Percentiles rank a stretch among this genome's conserved stretches.
Evolutionary conservation across 2,797 vertebrate species (phyloP).

Genomic region (Apodemus agrarius): DNA sequence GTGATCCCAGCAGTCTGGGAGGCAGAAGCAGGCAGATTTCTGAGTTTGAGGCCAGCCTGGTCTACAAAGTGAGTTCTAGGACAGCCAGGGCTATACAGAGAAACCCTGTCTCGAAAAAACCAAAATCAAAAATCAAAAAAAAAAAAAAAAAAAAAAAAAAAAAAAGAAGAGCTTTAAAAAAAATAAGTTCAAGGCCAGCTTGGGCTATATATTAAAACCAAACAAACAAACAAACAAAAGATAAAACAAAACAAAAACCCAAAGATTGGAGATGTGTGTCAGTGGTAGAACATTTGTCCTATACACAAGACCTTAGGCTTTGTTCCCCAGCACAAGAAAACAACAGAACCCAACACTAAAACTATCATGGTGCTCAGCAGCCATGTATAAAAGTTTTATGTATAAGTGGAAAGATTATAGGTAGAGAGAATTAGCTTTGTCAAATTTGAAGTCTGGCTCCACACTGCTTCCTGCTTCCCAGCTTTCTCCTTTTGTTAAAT

Average conservation of each 20-base stretch:
- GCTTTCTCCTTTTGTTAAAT: neutral
- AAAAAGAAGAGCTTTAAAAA: too few relatives aligned
- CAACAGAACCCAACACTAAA: neutral
- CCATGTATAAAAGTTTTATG: neutral
- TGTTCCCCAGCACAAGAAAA: neutral
- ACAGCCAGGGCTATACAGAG: too few relatives aligned
- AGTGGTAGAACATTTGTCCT: too few relatives aligned
- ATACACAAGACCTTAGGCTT: neutral
- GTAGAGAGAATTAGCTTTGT: neutral
- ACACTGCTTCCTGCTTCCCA: neutral
- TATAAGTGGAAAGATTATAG: too few relatives aligned
- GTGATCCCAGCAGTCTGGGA: too few relatives aligned
- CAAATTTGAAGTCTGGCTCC: neutral
- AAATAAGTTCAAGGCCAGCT: neutral
- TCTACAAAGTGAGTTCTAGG: too few relatives aligned
- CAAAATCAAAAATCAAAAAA: too few relatives aligned
- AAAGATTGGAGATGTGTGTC: neutral
- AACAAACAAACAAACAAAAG: neutral
- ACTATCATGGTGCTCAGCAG: neutral
- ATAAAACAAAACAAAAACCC: neutral
- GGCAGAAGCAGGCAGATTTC: too few relatives aligned
- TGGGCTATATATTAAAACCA: neutral
- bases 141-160: too few relatives aligned
- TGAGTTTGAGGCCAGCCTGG: too few relatives aligned
- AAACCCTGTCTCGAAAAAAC: too few relatives aligned